Evolutionary conservation across 2,888 invertebrate genomes (phyloP), one percentile per base, ranked within the genome.

Genomic region (Uloborus plumipes): DNA sequence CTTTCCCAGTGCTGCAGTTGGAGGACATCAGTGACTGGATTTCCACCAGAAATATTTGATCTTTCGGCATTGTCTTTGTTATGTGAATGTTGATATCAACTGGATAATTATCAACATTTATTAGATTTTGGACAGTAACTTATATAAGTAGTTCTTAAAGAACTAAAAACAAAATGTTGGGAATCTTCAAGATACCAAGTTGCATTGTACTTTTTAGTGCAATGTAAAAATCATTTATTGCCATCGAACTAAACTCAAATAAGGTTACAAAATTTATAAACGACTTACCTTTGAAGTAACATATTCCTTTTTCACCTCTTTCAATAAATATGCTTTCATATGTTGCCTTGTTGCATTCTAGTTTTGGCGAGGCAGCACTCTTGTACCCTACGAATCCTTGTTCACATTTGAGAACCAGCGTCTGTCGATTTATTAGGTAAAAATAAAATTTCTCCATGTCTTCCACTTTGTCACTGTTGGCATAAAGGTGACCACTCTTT

Each of bases 381-480:
- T 96, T 97, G 87, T 94, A 95, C 0, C 98, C 98, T 79, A 98
- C 97, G 90, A 97, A 98, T 62, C 98, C 98, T 90, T 96, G 97
- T 88, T 98, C 97, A 88, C 95, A 95, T 90, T 97, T 96, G 88
- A 98, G 91, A 87, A 98, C 96, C 88, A 98, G 91, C 88, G 97
- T 95, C 13, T 97, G 97, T 88, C 95, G 93, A 91, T 97, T 97
- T 88, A 96, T 95, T 88, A 97, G 93, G 89, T 96, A 96, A 91
- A 98, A 96, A 91, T 93, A 95, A 90, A 96, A 98, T 90, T 95
- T 95, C 91, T 96, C 95, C 88, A 94, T 94, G 87, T 95, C 95
- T 86, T 95, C 95, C 85, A 91, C 89, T 22, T 88, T 87, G 89
- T 95, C 96, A 2, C 94, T 93, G 89, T 94, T 95, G 87, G 96